These are phyloP conservation scores for Rhinoderma darwinii DNA, from an alignment of 2,113 vertebrate genomes.

Conservation along the genomic window DNA sequence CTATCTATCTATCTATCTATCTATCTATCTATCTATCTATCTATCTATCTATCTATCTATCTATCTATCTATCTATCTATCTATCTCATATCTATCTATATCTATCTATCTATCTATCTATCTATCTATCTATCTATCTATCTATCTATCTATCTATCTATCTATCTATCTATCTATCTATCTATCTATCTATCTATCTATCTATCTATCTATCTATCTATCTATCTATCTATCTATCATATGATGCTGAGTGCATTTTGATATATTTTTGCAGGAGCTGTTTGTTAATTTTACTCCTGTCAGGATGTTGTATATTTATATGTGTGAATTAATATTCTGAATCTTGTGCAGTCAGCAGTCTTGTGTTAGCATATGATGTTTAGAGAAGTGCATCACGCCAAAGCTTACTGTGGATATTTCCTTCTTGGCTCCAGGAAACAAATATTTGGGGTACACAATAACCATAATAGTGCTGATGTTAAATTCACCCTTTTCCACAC, in stretches of 20 bases:
- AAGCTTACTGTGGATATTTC: background rate
- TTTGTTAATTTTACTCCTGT: background rate
- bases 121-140: background rate
- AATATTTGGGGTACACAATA: background rate
- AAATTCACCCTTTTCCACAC: background rate
- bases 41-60: conserved; percentile 6
- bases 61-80: background rate
- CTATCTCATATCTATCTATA: background rate
- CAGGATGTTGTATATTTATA: background rate
- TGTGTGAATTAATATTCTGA: background rate
- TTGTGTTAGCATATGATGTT: background rate
- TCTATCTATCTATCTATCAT: background rate
- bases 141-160: background rate
- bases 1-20: background rate
- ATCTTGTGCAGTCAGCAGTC: background rate
- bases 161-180: background rate
- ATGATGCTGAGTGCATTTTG: background rate
- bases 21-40: conserved; percentile 1
- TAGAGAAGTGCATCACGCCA: background rate
- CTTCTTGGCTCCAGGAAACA: background rate
- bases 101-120: no score
- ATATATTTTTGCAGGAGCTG: background rate
- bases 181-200: background rate
- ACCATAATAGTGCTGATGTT: background rate
- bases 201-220: background rate